Percentiles rank a stretch among this genome's conserved stretches.
Conservation (phyloP, 2,113 vertebrate species). For the Cnemophilus loriae region DNA sequence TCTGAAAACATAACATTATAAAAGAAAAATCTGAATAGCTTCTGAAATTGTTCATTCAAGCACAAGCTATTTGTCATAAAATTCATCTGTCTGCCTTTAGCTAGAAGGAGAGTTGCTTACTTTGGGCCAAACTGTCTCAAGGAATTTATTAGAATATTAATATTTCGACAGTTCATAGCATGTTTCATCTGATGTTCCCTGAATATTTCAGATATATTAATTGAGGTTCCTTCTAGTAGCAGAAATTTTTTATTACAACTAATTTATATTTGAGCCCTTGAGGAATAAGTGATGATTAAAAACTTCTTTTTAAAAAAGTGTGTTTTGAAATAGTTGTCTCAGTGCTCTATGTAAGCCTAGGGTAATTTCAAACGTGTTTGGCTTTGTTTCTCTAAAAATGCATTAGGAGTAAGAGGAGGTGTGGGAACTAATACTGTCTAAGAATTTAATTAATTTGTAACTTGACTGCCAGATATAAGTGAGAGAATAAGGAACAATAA, state of each 20-base stretch:
- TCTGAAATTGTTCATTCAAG: not conserved
- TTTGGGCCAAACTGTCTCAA: not conserved
- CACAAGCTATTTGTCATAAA: not conserved
- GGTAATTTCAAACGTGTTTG: not conserved
- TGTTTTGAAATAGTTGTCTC: not conserved
- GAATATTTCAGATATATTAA: not conserved
- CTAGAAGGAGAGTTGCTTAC: not conserved
- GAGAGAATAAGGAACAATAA: not conserved
- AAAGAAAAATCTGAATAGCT: not conserved
- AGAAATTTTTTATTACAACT: not conserved
- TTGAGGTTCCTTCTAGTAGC: not conserved
- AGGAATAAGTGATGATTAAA: not conserved
- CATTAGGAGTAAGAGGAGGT: not conserved
- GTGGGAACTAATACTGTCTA: not conserved
- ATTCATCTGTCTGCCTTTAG: not conserved
- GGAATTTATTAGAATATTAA: not conserved
- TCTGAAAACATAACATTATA: not conserved
- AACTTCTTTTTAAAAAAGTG: not conserved
- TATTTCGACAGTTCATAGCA: not conserved
- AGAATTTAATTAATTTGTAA: not conserved
- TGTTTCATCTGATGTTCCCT: not conserved
- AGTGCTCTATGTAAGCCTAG: not conserved
- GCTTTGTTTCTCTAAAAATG: not conserved
- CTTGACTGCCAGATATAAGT: not conserved
- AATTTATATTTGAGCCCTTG: not conserved